Conservation (phyloP, 2,113 vertebrate genomes). For the Tringa solitaria region DNA sequence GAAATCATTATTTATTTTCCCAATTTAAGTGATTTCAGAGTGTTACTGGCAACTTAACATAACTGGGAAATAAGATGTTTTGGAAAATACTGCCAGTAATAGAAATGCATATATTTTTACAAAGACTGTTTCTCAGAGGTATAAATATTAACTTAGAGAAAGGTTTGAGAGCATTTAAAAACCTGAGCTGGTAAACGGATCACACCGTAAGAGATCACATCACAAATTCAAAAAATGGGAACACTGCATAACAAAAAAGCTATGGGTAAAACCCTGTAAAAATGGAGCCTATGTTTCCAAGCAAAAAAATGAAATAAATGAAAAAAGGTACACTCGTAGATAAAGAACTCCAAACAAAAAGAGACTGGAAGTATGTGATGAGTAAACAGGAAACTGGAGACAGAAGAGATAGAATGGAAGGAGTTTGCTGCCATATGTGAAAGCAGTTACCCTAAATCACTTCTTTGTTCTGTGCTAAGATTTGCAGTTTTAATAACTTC, state of each 20-base stretch:
- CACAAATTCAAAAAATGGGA: background rate
- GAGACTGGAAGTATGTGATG: background rate
- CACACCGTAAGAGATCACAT: background rate
- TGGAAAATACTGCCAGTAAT: background rate
- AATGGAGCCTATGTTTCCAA: background rate
- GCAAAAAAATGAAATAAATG: background rate
- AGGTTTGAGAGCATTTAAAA: background rate
- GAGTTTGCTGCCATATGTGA: background rate
- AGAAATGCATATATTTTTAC: background rate
- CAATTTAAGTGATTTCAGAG: background rate
- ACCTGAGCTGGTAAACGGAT: background rate
- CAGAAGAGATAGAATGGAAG: background rate
- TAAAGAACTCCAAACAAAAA: background rate
- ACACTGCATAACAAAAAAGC: background rate
- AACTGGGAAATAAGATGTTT: background rate
- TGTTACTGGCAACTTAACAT: background rate
- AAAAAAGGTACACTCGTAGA: background rate
- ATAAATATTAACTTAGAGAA: background rate
- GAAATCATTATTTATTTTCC: background rate
- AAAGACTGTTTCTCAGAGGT: background rate
- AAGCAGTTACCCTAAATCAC: background rate
- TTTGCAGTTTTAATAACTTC: background rate
- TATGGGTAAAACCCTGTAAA: background rate
- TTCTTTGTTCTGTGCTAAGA: background rate
- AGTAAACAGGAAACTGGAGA: slow-evolving; percentile 28